Evolutionary conservation across 2,888 invertebrate genomes (phyloP), one percentile per base, ranked within the genome.

Genomic region (Temnothorax ravouxi): DNA sequence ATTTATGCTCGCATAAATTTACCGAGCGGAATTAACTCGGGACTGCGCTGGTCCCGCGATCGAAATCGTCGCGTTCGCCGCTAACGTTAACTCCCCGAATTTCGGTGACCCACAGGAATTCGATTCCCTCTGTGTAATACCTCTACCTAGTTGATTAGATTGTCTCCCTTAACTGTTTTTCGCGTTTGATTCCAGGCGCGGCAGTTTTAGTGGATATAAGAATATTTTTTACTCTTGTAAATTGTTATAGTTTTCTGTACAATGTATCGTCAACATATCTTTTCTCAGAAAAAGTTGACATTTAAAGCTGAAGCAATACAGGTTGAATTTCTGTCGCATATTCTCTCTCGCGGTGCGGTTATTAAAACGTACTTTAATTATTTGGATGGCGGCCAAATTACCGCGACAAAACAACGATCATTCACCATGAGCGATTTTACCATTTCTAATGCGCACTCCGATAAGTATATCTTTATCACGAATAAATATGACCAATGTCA

Each of bases 1-100:
- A 84, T 84, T 84, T 80, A 80, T 84, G 72, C n/a, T 15, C 13
- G 54, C 79, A 66, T 79, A 79, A 80, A 84, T 84, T 72, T 74
- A 5, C 15, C 34, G 25, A 34, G 6, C 66, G 25, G 64, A 56
- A 50, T 15, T 21, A 52, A 44, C 8, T 11, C 29, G 71, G 34
- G 41, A 25, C 54, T 62, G 15, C 1, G 62, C 25, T n/a, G 50
- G 56, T 74, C 59, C 59, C 41, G 21, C 29, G 44, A 47, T 56
- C 54, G 34, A 83, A 50, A 29, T 54, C 44, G 13, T 29, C 15
- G 25, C 50, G 34, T 29, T 69, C 50, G 2, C 34, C 44, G 44
- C 61, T 25, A 47, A 76, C 62, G 56, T 34, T 62, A 83, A 77
- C 56, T 52, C 69, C 64, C 21, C 13, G 64, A 71, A 71, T 54